A percentile compares a stretch with the other conserved stretches of the same genome.
phyloP scores from a whole-genome alignment of 2,888 invertebrate genomes.

The Acleris emargana region DNA sequence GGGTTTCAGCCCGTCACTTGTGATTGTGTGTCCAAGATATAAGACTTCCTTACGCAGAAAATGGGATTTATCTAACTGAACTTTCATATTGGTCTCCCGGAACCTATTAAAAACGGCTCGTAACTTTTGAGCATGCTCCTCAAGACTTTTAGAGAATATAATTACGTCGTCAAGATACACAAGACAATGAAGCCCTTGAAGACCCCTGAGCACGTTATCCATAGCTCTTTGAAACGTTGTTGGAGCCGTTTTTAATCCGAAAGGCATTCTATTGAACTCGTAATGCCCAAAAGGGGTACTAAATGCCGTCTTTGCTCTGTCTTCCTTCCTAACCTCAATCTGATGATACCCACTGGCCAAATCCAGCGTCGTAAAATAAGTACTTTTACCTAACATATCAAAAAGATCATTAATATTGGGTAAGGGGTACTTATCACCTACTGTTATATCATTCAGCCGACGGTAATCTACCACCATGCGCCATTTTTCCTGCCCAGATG shows the following conservation, averaged over 20 bases:
- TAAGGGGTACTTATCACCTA: constrained; percentile 48
- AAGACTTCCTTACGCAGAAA: constrained; percentile 42
- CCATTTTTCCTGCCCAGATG: constrained; percentile 49
- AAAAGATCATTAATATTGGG: constrained; percentile 41
- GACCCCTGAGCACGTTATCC: too few species aligned
- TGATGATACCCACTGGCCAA: constrained; percentile 47
- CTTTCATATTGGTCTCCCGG: constrained; percentile 40
- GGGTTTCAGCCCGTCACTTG: constrained; percentile 32
- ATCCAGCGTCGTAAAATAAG: constrained; percentile 41
- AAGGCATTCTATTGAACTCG: too few species aligned
- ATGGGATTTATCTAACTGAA: constrained; percentile 42
- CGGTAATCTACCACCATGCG: constrained; percentile 46
- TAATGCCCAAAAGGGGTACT: too few species aligned
- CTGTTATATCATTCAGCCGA: constrained; percentile 44
- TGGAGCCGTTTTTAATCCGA: too few species aligned
- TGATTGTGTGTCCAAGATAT: constrained; percentile 41
- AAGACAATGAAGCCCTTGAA: too few species aligned
- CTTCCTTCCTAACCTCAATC: constrained; percentile 43
- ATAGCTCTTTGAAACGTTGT: too few species aligned
- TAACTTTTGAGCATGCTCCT: constrained; percentile 40
- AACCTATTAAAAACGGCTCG: constrained; percentile 41
- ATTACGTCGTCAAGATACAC: constrained; percentile 57
- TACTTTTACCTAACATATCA: constrained; percentile 6
- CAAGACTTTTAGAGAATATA: constrained; percentile 43
- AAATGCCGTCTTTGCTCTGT: too few species aligned